Conservation (phyloP, 2,797 vertebrate genomes). For the Chelidonichthys spinosus region DNA sequence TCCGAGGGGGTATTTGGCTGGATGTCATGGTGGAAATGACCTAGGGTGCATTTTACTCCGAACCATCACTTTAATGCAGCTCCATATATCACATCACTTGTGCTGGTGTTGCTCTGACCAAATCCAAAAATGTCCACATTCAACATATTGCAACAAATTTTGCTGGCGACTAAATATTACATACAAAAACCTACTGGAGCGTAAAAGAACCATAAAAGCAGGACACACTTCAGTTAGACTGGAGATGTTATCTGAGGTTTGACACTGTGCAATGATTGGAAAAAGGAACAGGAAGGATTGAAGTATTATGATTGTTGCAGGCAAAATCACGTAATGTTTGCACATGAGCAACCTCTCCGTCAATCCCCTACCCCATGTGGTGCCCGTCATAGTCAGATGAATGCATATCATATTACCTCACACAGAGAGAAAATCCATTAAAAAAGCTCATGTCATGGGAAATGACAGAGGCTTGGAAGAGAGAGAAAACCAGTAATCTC, state of each 20-base stretch:
- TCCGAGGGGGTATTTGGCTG: too few relatives aligned
- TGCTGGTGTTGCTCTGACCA: neutral
- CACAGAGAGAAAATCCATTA: constrained; percentile 67
- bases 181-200: neutral
- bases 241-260: neutral
- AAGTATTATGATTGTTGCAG: constrained; percentile 22
- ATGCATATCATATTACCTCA: constrained; percentile 60
- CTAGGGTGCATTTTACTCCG: too few relatives aligned
- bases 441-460: constrained; percentile 61
- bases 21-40: too few relatives aligned
- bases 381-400: constrained; percentile 48
- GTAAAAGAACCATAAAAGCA: neutral
- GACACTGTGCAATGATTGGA: constrained; percentile 21
- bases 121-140: neutral
- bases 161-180: neutral
- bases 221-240: neutral
- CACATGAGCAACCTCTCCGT: constrained; percentile 45
- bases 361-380: constrained; percentile 39
- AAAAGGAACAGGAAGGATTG: constrained; percentile 12
- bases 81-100: neutral
- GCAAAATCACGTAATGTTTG: constrained; percentile 53
- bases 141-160: neutral
- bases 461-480: constrained; percentile 37
- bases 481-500: constrained; percentile 28
- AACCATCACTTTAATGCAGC: too few relatives aligned